Conservation (phyloP, 2,113 vertebrate species). For the Vombatus ursinus region DNA sequence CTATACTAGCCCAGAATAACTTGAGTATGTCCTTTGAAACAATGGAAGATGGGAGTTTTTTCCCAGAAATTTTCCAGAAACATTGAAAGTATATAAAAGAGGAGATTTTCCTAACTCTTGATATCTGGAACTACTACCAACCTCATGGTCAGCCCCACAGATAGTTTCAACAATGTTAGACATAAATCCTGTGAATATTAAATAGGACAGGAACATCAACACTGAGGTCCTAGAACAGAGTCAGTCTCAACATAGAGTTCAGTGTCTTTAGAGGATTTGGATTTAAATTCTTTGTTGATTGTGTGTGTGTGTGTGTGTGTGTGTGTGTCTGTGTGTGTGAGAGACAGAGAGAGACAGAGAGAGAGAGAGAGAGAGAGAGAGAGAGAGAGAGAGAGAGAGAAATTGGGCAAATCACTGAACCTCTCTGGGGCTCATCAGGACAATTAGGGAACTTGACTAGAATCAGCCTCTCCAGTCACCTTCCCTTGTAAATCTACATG, state of each 20-base stretch:
- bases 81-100: not conserved
- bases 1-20: not conserved
- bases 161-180: not conserved
- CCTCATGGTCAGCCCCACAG: not conserved
- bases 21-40: constrained; percentile 9
- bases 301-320: too few species aligned
- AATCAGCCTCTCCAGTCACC: not conserved
- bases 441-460: not conserved
- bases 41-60: not conserved
- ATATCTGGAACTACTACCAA: not conserved
- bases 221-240: not conserved
- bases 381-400: too few species aligned
- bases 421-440: not conserved
- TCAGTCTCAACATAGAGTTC: not conserved
- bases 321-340: too few species aligned
- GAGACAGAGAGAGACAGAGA: too few species aligned
- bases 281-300: not conserved
- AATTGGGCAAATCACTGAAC: too few species aligned
- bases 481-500: not conserved
- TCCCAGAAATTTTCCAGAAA: constrained; percentile 27
- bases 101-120: not conserved
- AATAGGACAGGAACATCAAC: not conserved
- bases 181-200: not conserved
- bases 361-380: too few species aligned
- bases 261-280: not conserved